Percentiles rank a stretch among this genome's conserved stretches.
phyloP scores from a whole-genome alignment of 2,113 vertebrate genomes.

The Coregonus clupeaformis region DNA sequence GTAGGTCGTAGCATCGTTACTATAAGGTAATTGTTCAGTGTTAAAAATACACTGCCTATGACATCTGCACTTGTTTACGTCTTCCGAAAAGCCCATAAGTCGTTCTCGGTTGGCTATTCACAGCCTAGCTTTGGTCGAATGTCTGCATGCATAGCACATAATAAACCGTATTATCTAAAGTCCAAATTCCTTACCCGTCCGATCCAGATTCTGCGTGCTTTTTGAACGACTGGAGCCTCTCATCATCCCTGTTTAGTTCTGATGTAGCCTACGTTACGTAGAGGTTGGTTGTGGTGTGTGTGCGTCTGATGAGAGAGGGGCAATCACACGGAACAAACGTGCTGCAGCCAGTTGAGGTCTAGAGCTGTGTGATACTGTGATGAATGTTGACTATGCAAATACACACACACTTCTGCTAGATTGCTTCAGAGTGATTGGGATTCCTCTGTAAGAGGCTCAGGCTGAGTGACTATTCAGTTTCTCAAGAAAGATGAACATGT shows the following conservation, averaged over 20 bases:
- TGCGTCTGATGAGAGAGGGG: constrained; percentile 29
- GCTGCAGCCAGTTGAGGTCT: constrained; percentile 26
- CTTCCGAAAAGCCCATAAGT: constrained; percentile 55
- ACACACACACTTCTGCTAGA: constrained; percentile 45
- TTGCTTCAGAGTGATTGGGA: background rate
- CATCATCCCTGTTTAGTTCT: constrained; percentile 59
- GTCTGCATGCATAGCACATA: background rate
- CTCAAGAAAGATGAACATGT: background rate
- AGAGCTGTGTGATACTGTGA: background rate
- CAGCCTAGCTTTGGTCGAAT: background rate
- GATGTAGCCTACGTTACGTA: constrained; percentile 11
- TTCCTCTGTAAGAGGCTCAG: background rate
- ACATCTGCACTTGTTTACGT: constrained; percentile 57
- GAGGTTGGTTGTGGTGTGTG: constrained; percentile 22
- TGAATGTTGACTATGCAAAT: constrained; percentile 27
- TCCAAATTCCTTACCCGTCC: constrained; percentile 62
- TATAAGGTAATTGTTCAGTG: constrained; percentile 6
- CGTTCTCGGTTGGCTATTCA: constrained; percentile 26
- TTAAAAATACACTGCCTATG: background rate
- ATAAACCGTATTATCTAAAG: background rate
- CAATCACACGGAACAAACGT: constrained; percentile 30
- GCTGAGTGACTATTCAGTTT: background rate
- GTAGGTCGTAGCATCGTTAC: too few species aligned
- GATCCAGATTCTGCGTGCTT: constrained; percentile 52
- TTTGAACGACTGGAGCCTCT: constrained; percentile 69